Conservation (phyloP, 2,113 vertebrate genomes). For the Dryoscopus gambensis region DNA sequence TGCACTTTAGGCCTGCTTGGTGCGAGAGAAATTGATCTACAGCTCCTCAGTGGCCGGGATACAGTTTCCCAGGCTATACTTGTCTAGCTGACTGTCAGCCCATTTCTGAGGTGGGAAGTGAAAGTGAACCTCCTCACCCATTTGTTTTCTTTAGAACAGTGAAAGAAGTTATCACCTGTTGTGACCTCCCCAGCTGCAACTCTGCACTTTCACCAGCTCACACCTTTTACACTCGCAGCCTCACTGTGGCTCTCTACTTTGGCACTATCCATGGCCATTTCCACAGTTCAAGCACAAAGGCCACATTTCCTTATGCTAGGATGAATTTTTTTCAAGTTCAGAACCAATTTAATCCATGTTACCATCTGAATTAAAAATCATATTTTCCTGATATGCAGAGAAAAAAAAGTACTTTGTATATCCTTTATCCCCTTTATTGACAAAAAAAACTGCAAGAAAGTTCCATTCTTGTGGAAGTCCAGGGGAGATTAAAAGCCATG, state of each 20-base stretch:
- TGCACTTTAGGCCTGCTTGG: neutral
- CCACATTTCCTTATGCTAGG: neutral
- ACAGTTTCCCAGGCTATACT: neutral
- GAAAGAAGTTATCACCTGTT: neutral
- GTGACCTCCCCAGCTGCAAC: neutral
- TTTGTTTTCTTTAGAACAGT: neutral
- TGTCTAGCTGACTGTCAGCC: neutral
- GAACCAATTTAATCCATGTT: neutral
- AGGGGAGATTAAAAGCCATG: neutral
- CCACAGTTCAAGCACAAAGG: neutral
- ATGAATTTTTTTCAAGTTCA: neutral
- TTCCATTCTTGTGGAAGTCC: neutral
- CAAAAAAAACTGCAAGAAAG: neutral
- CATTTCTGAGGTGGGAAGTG: neutral
- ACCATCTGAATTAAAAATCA: neutral
- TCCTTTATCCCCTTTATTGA: neutral
- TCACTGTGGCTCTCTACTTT: neutral
- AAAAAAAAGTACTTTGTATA: neutral
- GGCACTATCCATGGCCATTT: neutral
- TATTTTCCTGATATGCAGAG: neutral
- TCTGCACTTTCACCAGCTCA: neutral
- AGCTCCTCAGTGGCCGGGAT: neutral
- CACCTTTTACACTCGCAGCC: rapidly evolving
- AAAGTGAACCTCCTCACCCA: neutral
- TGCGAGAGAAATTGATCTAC: neutral